Percentiles rank a stretch among this genome's conserved stretches.
phyloP scores from a whole-genome alignment of 2,888 invertebrate genomes.

The Phyto melanocephala region DNA sequence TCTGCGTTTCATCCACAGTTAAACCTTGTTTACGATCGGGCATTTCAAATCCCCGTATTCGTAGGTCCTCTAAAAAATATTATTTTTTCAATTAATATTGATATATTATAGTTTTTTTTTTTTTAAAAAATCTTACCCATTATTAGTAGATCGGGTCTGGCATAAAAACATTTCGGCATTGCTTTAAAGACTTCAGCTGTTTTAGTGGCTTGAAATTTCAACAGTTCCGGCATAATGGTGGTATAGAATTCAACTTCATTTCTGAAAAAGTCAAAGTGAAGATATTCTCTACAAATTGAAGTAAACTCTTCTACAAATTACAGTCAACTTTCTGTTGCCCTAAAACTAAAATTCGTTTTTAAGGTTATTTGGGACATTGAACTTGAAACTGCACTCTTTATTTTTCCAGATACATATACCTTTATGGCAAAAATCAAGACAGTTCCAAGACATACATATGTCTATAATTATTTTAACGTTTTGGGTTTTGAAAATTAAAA shows the following conservation, averaged over 20 bases:
- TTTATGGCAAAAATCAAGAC: too few relatives aligned
- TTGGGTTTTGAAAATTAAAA: too few relatives aligned
- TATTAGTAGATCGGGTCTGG: constrained; percentile 81
- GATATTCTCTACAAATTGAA: too few relatives aligned
- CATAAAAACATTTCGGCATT: constrained; percentile 83
- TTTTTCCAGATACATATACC: too few relatives aligned
- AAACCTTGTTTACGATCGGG: constrained; percentile 83
- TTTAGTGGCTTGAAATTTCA: constrained; percentile 80
- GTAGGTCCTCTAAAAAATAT: constrained; percentile 82
- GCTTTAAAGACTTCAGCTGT: constrained; percentile 80
- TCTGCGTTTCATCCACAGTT: constrained; percentile 81
- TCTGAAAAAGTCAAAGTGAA: too few relatives aligned
- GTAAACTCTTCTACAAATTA: too few relatives aligned
- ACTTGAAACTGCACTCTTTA: too few relatives aligned
- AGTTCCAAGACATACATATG: too few relatives aligned
- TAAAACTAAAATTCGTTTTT: too few relatives aligned
- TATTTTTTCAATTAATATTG: not conserved
- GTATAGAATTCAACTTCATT: constrained; percentile 88
- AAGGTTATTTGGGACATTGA: too few relatives aligned
- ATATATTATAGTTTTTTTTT: not conserved
- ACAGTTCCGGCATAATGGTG: constrained; percentile 84
- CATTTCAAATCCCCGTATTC: constrained; percentile 82
- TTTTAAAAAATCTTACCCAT: constrained; percentile 72
- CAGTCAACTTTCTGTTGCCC: too few relatives aligned
- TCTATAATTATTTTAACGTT: too few relatives aligned